Evolutionary conservation across 2,113 vertebrate species (phyloP).

Genomic region (Urocitellus parryii): DNA sequence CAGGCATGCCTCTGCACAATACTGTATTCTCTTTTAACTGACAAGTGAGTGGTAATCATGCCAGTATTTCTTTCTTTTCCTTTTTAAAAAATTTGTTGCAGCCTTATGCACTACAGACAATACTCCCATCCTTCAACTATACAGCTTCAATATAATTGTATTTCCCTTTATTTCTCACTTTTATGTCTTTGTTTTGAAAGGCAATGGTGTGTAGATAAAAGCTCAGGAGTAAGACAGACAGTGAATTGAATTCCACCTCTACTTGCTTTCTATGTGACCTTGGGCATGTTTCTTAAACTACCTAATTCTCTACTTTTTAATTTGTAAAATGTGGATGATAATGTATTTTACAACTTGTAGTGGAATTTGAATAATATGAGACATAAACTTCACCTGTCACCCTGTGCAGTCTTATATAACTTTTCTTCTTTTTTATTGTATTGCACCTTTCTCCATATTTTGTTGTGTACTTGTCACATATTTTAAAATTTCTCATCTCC

Average conservation of each 20-base stretch:
- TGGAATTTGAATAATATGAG: neutral
- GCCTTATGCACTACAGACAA: slow-evolving; percentile 57
- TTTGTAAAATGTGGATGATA: neutral
- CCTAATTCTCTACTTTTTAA: slow-evolving; percentile 6
- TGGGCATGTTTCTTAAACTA: slow-evolving; percentile 48
- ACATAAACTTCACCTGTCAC: neutral
- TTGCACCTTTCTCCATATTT: slow-evolving; percentile 21
- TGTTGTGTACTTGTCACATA: neutral
- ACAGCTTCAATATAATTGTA: slow-evolving; percentile 71
- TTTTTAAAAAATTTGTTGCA: slow-evolving; percentile 51
- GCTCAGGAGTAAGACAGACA: slow-evolving; percentile 24
- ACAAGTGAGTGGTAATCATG: neutral
- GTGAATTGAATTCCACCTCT: slow-evolving; percentile 40
- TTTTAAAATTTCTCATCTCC: slow-evolving; percentile 38
- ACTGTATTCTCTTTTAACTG: neutral
- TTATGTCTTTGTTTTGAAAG: slow-evolving; percentile 82
- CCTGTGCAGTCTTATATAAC: neutral
- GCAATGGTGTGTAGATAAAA: slow-evolving; percentile 79
- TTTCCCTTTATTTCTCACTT: slow-evolving; percentile 79
- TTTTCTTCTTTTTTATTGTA: neutral
- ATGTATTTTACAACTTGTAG: neutral
- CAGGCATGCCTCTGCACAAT: neutral
- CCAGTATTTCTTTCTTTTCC: slow-evolving; percentile 12
- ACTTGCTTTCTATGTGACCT: slow-evolving; percentile 59
- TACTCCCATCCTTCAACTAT: slow-evolving; percentile 73